Percentiles rank a stretch among this genome's conserved stretches.
Conservation (phyloP, 1,140 invertebrate species). For the Drosophila malerkotliana region DNA sequence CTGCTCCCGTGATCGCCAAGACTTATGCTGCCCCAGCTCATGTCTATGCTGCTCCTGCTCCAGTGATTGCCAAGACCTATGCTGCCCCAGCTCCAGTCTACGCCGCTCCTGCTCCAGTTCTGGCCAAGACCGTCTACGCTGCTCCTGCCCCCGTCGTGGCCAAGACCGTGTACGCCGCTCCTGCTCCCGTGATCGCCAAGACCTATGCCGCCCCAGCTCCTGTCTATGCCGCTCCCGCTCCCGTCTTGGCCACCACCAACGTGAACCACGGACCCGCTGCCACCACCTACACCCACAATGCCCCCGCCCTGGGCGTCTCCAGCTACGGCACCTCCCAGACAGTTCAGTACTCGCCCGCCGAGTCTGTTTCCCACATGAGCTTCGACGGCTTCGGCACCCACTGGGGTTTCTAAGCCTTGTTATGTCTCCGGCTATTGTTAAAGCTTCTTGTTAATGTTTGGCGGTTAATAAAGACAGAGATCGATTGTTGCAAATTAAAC, state of each 20-base stretch:
- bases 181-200: constrained; percentile 70
- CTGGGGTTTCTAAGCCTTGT: constrained; percentile 84
- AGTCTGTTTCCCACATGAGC: constrained; percentile 85
- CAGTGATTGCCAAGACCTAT: constrained; percentile 51
- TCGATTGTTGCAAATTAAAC: constrained; percentile 55
- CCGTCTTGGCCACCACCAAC: constrained; percentile 60
- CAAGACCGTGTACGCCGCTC: constrained; percentile 84
- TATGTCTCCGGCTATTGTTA: constrained; percentile 21
- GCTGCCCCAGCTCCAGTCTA: constrained; percentile 38
- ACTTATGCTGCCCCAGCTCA: constrained; percentile 40
- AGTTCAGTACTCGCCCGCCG: constrained; percentile 85
- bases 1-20: constrained; percentile 53
- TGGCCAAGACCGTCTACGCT: constrained; percentile 81
- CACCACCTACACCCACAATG: constrained; percentile 80
- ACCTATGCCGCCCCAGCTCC: constrained; percentile 73
- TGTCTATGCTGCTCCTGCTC: constrained; percentile 43
- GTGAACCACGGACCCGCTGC: constrained; percentile 75
- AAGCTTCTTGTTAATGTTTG: constrained; percentile 64
- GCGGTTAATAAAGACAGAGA: constrained; percentile 54
- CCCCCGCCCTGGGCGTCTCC: constrained; percentile 76
- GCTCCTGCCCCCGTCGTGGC: constrained; percentile 82
- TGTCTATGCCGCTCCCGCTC: constrained; percentile 84
- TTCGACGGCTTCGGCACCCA: constrained; percentile 85
- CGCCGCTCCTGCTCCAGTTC: constrained; percentile 21
- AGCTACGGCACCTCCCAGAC: constrained; percentile 83